phyloP scores from a whole-genome alignment of 2,113 vertebrate species.

The Tragulus kanchil region DNA sequence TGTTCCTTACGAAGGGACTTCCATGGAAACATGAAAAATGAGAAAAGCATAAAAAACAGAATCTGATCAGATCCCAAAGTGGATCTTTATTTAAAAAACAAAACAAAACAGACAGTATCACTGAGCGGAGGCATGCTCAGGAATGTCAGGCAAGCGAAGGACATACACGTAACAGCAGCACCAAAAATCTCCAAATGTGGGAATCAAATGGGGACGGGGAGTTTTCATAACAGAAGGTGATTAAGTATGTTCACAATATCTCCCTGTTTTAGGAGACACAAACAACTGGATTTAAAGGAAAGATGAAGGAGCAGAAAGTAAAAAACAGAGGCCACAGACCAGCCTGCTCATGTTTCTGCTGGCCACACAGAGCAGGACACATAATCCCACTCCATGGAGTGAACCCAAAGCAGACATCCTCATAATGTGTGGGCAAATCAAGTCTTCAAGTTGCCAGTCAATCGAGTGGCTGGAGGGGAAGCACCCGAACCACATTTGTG shows the following conservation, averaged over 20 bases:
- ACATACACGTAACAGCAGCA: not conserved
- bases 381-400: rapidly evolving
- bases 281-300: not conserved
- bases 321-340: not conserved
- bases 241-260: not conserved
- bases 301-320: not conserved
- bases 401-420: not conserved
- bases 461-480: not conserved
- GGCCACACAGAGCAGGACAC: not conserved
- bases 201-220: not conserved
- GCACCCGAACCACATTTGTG: not conserved
- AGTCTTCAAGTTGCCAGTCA: not conserved
- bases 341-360: not conserved
- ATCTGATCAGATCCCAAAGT: not conserved
- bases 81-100: not conserved
- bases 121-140: not conserved
- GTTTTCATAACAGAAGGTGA: not conserved
- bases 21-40: not conserved
- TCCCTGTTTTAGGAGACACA: not conserved
- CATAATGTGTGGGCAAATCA: not conserved
- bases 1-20: not conserved
- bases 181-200: not conserved
- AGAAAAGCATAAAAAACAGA: not conserved
- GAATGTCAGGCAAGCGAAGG: not conserved
- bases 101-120: not conserved